Conservation (phyloP, 2,113 vertebrate species). For the Irena cyanogastra region DNA sequence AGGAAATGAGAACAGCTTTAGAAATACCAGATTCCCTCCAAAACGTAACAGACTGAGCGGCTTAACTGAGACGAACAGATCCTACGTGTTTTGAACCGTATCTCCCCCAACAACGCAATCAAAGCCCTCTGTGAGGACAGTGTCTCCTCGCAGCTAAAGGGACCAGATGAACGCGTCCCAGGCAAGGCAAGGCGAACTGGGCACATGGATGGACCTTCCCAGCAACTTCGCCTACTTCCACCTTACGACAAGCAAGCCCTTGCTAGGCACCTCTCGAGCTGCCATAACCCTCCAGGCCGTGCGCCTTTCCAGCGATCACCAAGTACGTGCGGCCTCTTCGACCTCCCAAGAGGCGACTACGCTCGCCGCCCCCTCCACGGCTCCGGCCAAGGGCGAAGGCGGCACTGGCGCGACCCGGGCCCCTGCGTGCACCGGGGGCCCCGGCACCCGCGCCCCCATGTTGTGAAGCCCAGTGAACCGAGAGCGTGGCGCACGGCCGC, state of each 20-base stretch:
- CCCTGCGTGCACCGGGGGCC: no score
- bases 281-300: background rate
- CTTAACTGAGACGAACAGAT: background rate
- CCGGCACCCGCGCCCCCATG: background rate
- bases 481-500: background rate
- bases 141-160: fast-evolving
- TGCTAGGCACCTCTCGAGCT: background rate
- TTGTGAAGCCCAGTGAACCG: background rate
- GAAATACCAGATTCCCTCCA: background rate
- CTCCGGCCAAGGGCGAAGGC: background rate
- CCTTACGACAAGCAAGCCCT: no score
- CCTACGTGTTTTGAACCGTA: background rate
- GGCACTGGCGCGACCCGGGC: no score
- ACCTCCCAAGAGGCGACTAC: background rate
- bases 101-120: background rate
- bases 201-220: fast-evolving
- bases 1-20: background rate
- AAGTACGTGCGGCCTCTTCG: background rate
- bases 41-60: background rate
- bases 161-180: no score
- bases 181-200: fast-evolving
- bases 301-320: background rate
- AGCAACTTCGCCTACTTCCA: background rate
- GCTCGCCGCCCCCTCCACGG: background rate
- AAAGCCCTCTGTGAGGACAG: fast-evolving